Percentiles rank a stretch among this genome's conserved stretches.
These are phyloP conservation scores for Apodemus speciosus DNA, from an alignment of 2,113 vertebrate genomes.

Conservation along the genomic window DNA sequence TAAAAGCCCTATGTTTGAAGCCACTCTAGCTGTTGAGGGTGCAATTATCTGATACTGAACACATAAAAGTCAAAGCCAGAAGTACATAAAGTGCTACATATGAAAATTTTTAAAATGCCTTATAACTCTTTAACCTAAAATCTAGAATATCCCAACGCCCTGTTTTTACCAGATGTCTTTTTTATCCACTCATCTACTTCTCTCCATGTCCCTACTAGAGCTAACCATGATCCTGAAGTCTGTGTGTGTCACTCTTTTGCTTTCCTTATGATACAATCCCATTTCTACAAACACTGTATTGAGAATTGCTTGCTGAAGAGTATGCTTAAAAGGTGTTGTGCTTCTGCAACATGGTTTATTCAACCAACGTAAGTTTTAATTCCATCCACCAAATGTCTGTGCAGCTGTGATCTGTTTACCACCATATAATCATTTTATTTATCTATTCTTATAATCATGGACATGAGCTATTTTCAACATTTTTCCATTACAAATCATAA, in stretches of 20 bases:
- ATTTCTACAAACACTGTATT: neutral
- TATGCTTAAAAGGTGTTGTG: neutral
- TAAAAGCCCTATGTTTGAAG: slow-evolving; percentile 3
- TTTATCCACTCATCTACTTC: neutral
- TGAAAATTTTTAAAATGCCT: neutral
- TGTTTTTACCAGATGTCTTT: neutral
- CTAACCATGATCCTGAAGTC: neutral
- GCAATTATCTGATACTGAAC: neutral
- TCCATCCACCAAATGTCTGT: neutral
- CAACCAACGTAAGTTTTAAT: neutral
- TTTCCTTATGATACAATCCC: neutral
- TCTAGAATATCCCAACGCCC: neutral
- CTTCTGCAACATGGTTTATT: neutral
- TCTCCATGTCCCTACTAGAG: neutral
- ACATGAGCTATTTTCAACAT: neutral
- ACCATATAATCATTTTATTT: neutral
- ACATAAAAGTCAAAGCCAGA: neutral
- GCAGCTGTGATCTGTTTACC: neutral
- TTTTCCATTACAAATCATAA: slow-evolving; percentile 21
- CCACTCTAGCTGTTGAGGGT: neutral
- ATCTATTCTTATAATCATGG: neutral
- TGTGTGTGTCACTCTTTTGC: neutral
- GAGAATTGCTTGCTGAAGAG: neutral
- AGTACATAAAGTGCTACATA: neutral
- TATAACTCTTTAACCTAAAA: neutral